Conservation (phyloP, 2,888 invertebrate species). For the Laothoe populi region DNA sequence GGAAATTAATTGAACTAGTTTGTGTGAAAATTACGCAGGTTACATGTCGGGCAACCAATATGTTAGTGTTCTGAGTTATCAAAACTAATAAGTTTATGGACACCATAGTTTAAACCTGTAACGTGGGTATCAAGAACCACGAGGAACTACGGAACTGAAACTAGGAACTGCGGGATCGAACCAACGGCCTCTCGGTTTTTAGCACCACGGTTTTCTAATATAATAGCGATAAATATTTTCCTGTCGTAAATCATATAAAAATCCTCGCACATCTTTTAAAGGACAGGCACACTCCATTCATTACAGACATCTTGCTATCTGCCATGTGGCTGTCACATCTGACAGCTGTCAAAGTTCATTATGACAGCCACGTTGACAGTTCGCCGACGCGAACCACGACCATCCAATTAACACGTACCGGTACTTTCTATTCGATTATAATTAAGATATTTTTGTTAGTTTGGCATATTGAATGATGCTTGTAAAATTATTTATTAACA, state of each 20-base stretch:
- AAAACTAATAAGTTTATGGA: too few relatives aligned
- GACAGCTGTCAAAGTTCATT: constrained; percentile 29
- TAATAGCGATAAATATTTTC: too few relatives aligned
- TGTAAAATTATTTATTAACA: neutral
- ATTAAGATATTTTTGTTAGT: constrained; percentile 16
- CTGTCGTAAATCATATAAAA: too few relatives aligned
- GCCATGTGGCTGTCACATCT: constrained; percentile 17
- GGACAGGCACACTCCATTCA: neutral
- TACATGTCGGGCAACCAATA: neutral
- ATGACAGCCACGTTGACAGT: constrained; percentile 23
- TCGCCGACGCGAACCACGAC: neutral
- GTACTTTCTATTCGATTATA: constrained; percentile 20
- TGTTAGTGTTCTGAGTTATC: too few relatives aligned
- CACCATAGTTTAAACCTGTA: too few relatives aligned
- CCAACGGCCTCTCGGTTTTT: too few relatives aligned
- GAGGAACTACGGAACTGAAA: too few relatives aligned
- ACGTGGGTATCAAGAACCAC: too few relatives aligned
- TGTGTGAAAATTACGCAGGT: neutral
- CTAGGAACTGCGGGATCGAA: too few relatives aligned
- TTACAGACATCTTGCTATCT: constrained; percentile 4
- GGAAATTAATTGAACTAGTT: neutral
- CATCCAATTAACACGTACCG: constrained; percentile 21
- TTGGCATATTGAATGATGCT: constrained; percentile 3
- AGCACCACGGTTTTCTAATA: too few relatives aligned
- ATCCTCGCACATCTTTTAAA: neutral